These are phyloP conservation scores for Pleuronectes platessa DNA, from an alignment of 2,113 vertebrate genomes.

Conservation along the genomic window DNA sequence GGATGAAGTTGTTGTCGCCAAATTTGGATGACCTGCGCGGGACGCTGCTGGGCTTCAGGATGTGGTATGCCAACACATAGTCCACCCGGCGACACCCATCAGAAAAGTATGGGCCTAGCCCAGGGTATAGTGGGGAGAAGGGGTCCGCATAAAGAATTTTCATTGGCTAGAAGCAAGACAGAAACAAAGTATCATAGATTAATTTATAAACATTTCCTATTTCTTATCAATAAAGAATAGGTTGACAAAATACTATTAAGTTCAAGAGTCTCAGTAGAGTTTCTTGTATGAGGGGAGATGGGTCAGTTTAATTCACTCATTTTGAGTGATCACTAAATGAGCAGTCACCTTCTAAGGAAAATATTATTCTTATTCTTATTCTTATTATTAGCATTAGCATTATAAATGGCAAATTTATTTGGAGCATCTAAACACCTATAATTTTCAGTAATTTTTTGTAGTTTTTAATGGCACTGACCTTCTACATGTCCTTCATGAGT, in stretches of 20 bases:
- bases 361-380: too few species aligned
- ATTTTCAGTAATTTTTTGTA: too few species aligned
- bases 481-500: too few species aligned
- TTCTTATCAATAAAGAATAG: background rate
- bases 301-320: background rate
- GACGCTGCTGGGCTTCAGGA: conserved; percentile 82
- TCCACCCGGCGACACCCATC: conserved; percentile 92
- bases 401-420: too few species aligned
- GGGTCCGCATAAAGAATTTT: conserved; percentile 83
- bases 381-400: too few species aligned
- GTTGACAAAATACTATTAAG: background rate
- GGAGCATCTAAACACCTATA: too few species aligned
- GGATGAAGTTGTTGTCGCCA: conserved; percentile 54
- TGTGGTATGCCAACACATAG: conserved; percentile 92
- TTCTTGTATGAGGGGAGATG: background rate
- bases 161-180: conserved; percentile 78
- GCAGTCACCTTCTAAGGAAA: too few species aligned
- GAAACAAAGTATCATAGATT: background rate
- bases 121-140: conserved; percentile 71
- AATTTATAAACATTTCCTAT: background rate
- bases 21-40: conserved; percentile 69
- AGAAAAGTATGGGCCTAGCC: conserved; percentile 87
- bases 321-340: too few species aligned
- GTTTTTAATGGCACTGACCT: too few species aligned
- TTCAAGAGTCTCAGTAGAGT: background rate